Percentiles rank a stretch among this genome's conserved stretches.
Conservation (phyloP, 2,797 vertebrate species). For the Miopithecus talapoin region DNA sequence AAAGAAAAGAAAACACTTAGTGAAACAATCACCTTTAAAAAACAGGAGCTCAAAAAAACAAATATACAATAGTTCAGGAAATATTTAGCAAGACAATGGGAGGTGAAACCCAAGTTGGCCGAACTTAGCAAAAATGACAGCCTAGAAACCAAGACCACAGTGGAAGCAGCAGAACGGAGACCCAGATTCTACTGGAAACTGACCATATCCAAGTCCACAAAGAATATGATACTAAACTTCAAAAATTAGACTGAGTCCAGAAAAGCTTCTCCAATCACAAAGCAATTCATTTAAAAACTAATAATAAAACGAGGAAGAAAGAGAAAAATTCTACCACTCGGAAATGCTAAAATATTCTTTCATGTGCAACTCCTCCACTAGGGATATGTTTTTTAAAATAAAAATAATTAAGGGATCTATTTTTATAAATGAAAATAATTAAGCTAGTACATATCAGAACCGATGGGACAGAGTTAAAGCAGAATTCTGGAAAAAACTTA, state of each 20-base stretch:
- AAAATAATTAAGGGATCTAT: conserved; percentile 32
- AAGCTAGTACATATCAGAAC: not conserved
- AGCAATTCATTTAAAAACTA: not conserved
- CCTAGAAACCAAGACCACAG: not conserved
- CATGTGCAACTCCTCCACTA: not conserved
- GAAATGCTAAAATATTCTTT: conserved; percentile 26
- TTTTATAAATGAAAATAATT: conserved; percentile 20
- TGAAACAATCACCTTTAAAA: not conserved
- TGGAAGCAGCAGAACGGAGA: not conserved
- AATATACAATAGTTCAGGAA: conserved; percentile 1
- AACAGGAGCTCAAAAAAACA: not conserved
- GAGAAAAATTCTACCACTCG: not conserved
- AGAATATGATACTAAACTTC: not conserved
- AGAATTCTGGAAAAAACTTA: not conserved
- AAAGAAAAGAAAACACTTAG: not conserved
- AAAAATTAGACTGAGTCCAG: not conserved
- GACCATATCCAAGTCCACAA: not conserved
- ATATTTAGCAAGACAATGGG: not conserved
- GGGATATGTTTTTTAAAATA: not conserved
- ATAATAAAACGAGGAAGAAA: conserved; percentile 10
- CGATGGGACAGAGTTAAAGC: not conserved
- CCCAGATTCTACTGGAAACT: not conserved
- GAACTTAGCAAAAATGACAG: not conserved
- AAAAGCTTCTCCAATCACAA: not conserved
- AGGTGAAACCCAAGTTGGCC: not conserved